phyloP scores from a whole-genome alignment of 64 coral and sea anemone species.

The Exaiptasia diaphana region DNA sequence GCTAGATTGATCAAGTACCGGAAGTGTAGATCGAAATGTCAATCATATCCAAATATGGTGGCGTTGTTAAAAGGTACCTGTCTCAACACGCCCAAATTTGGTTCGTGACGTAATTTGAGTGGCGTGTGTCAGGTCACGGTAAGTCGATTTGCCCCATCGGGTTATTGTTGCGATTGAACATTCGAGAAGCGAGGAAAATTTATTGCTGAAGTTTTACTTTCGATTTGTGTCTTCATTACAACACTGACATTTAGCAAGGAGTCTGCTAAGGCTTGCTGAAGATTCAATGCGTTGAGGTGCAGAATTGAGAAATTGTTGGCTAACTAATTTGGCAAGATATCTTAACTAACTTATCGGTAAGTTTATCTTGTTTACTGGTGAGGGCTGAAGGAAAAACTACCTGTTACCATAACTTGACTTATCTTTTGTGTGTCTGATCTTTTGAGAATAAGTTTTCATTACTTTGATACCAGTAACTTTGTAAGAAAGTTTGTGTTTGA shows the following conservation, averaged over 20 bases:
- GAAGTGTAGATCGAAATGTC: conserved; percentile 54
- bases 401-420: conserved; percentile 11
- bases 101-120: conserved; percentile 81
- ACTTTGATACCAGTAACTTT: background rate
- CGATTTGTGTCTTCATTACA: background rate
- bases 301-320: background rate
- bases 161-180: conserved; percentile 37
- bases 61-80: conserved; percentile 54
- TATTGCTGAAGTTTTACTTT: background rate
- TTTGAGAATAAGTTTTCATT: background rate
- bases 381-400: background rate
- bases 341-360: background rate
- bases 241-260: background rate
- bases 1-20: conserved; percentile 19
- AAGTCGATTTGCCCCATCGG: conserved; percentile 23
- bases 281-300: background rate
- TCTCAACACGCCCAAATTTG: conserved; percentile 57
- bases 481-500: too few relatives aligned
- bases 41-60: conserved; percentile 53
- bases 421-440: conserved; percentile 27
- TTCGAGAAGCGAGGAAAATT: conserved; percentile 34
- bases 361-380: conserved; percentile 10
- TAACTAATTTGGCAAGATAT: background rate
- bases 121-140: conserved; percentile 63
- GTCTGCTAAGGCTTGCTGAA: background rate